A percentile compares a stretch with the other conserved stretches of the same genome.
Conservation (phyloP, 2,888 invertebrate genomes). For the Noctua janthina region DNA sequence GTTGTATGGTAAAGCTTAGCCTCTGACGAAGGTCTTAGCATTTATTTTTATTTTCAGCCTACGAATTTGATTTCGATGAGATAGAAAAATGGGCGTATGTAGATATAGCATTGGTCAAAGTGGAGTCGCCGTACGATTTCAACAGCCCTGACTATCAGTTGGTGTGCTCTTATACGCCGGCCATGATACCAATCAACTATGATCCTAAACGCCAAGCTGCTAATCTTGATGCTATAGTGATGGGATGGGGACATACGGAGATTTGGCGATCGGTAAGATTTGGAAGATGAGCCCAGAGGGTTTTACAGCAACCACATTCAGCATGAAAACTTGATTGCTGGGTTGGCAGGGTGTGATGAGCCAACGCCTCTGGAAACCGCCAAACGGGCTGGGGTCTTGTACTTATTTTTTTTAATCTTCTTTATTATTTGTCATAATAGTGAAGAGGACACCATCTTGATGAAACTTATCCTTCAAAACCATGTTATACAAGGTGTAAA, state of each 20-base stretch:
- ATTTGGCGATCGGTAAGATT: conserved; percentile 58
- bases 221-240: conserved; percentile 62
- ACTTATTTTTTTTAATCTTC: neutral
- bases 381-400: neutral
- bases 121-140: conserved; percentile 72
- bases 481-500: neutral
- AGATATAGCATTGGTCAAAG: conserved; percentile 77
- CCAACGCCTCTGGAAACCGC: neutral
- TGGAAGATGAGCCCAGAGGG: neutral
- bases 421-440: neutral
- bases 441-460: neutral
- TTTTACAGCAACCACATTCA: neutral
- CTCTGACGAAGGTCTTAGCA: neutral
- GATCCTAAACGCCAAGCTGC: conserved; percentile 65
- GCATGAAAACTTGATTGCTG: neutral
- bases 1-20: neutral
- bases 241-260: conserved; percentile 72
- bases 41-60: conserved; percentile 68
- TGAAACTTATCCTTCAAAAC: neutral
- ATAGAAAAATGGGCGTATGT: conserved; percentile 73
- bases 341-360: neutral
- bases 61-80: conserved; percentile 68
- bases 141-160: conserved; percentile 39
- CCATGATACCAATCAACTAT: conserved; percentile 69
- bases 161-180: conserved; percentile 70